These are phyloP conservation scores for Speoplatyrhinus poulsoni DNA, from an alignment of 2,113 vertebrate genomes.

Conservation along the genomic window DNA sequence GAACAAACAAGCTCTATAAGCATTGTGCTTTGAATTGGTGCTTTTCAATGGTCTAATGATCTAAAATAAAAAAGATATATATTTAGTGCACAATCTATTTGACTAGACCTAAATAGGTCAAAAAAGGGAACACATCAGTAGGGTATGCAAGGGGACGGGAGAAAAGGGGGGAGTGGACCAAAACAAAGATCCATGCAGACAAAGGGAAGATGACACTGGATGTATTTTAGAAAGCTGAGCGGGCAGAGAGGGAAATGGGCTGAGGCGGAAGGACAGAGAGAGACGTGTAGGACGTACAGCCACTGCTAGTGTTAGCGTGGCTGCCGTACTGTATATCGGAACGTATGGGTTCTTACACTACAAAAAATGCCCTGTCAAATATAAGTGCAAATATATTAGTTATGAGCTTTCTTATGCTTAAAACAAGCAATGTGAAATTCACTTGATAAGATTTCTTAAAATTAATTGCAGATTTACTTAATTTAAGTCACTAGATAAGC, in stretches of 20 bases:
- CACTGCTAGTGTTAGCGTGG: constrained; percentile 5
- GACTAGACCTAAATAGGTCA: neutral
- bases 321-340: constrained; percentile 7
- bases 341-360: neutral
- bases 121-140: neutral
- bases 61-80: neutral
- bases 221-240: constrained; percentile 56
- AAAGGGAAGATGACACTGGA: constrained; percentile 47
- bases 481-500: too few species aligned
- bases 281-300: constrained; percentile 12
- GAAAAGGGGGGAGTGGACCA: neutral
- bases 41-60: neutral
- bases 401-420: neutral
- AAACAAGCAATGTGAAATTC: neutral
- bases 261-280: constrained; percentile 31
- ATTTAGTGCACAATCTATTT: neutral
- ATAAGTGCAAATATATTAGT: too few species aligned
- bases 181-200: constrained; percentile 5
- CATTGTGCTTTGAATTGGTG: neutral
- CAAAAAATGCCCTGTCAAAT: too few species aligned
- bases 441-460: too few species aligned
- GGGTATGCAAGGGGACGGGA: neutral
- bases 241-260: constrained; percentile 32
- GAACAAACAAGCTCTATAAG: neutral
- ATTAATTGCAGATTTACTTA: too few species aligned